A percentile compares a stretch with the other conserved stretches of the same genome.
Evolutionary conservation across 2,797 vertebrate genomes (phyloP).

Genomic region (Spheniscus humboldti): DNA sequence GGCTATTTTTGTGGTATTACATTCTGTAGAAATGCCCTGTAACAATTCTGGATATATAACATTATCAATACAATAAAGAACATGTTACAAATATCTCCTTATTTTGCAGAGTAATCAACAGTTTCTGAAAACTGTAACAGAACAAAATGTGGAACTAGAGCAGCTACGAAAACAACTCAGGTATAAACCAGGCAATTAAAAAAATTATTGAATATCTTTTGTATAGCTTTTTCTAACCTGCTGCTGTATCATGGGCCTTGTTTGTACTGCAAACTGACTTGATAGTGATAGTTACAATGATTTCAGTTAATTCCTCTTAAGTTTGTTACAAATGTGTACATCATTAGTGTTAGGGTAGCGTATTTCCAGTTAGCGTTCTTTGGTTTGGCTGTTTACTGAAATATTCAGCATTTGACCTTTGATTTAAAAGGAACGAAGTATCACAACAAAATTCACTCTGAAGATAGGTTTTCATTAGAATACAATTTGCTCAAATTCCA

Average conservation of each 20-base stretch:
- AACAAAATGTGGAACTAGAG: conserved; percentile 85
- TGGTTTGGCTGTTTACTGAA: background rate
- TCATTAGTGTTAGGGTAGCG: background rate
- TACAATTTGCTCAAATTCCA: background rate
- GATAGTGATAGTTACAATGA: background rate
- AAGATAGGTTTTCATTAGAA: background rate
- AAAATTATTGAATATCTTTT: background rate
- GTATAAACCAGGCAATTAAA: conserved; percentile 67
- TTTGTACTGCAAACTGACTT: background rate
- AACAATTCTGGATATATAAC: background rate
- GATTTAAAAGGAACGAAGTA: background rate
- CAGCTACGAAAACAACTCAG: conserved; percentile 84
- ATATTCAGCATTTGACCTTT: background rate
- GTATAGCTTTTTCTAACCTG: background rate
- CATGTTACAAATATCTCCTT: conserved; percentile 15
- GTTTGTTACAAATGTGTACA: background rate
- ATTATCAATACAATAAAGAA: background rate
- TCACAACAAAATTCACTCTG: background rate
- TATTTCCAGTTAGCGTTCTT: background rate
- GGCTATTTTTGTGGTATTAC: background rate
- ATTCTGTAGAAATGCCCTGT: background rate
- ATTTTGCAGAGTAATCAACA: conserved; percentile 87
- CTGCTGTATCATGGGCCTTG: background rate
- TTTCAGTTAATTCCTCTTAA: background rate
- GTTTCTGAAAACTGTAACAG: conserved; percentile 83